Base-by-base conservation (phyloP, 2,797 vertebrate genomes). In the Acrossocheilus fasciatus region DNA sequence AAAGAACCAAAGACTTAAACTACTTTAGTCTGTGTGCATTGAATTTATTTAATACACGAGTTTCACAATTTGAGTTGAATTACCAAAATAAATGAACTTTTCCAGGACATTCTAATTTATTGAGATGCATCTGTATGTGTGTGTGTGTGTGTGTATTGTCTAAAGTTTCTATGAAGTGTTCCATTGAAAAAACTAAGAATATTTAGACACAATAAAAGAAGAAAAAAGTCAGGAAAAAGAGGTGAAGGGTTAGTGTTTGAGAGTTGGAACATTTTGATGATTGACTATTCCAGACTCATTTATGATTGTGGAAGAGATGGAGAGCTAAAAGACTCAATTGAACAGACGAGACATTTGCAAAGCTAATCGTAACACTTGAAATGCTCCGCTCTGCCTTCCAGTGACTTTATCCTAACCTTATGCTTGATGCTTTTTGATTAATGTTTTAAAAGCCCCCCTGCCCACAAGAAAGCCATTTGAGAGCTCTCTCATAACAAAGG, bases 401-500 rank as follows among this genome's bases (percentile, higher is more conserved):
- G 12, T 54, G 66, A 81, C 43, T 86, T 43, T 76, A 70, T 18
- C 80, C 83, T 82, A 72, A 88, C 80, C 80, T 78, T 78, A 78
- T 66, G 34, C 50, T 69, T 23, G 45, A 50, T 78, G 76, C 82
- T 82, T 69, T 26, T 36, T 88, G 83, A 77, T 85, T 73, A 81
- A 84, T 66, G 83, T 62, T 85, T 73, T 86, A 82, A 86, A 78
- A 86, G 81, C 86, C 54, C 73, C 52, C 52, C 86, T 70, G 64
- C 81, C 86, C 86, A 87, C 86, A 83, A 79, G 54, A 82, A 86
- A 86, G 59, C 57, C 81, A 83, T 45, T 79, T 59, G 43, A 77
- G 72, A 76, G 87, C 72, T 75, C 62, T 66, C 75, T 66, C 50
- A 2, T 72, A 84, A 81, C 86, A 84, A 84, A 87, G 83, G 76